Percentiles rank a stretch among this genome's conserved stretches.
Evolutionary conservation across 64 coral and sea anemone genomes (phyloP).

Genomic region (Exaiptasia diaphana): DNA sequence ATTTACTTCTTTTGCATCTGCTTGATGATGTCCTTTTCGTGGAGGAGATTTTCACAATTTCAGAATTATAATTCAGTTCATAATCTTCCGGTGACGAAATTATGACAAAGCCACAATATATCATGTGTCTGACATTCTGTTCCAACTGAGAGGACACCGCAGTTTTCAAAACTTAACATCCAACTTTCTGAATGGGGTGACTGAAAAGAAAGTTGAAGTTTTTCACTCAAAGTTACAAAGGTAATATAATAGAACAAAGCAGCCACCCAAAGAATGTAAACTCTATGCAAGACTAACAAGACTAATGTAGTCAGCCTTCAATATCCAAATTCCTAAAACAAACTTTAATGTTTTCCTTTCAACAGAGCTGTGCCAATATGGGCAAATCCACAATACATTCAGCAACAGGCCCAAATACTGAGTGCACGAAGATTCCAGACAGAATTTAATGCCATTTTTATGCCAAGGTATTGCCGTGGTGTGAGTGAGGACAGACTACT

Average conservation of each 20-base stretch:
- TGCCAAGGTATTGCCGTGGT: neutral
- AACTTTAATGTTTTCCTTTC: neutral
- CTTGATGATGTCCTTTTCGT: constrained; percentile 37
- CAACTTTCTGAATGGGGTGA: neutral
- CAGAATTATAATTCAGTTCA: neutral
- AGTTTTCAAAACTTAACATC: neutral
- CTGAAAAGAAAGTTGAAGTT: neutral
- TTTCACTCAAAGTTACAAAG: neutral
- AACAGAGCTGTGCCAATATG: constrained; percentile 1
- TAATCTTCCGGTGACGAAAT: neutral
- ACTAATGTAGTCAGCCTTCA: no score
- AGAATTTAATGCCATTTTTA: neutral
- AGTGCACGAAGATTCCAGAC: neutral
- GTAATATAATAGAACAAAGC: neutral
- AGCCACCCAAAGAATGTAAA: no score
- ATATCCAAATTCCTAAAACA: no score
- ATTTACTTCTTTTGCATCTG: constrained; percentile 10
- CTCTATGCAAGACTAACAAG: no score
- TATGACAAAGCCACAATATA: constrained; percentile 32
- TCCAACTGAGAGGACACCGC: neutral
- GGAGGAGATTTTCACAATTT: constrained; percentile 4
- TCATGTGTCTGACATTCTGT: constrained; percentile 11
- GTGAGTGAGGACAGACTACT: neutral
- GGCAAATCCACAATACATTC: neutral
- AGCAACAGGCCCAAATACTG: neutral